phyloP scores from a whole-genome alignment of 2,888 invertebrate genomes.

The Lycia hirtaria region DNA sequence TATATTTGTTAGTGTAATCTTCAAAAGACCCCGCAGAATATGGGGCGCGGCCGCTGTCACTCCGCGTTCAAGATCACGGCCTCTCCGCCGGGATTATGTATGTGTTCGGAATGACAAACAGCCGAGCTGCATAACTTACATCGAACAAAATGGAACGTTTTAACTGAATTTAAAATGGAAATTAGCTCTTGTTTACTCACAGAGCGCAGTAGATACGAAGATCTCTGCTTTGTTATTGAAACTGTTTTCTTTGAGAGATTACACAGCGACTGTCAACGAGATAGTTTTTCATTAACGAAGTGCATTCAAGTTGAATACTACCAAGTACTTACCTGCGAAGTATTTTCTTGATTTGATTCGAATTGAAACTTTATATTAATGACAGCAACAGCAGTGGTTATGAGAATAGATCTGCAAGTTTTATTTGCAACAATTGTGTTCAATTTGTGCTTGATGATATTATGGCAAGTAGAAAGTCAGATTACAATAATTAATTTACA shows the following conservation, averaged over 20 bases:
- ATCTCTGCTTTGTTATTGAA: slow-evolving; percentile 39
- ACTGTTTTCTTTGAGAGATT: slow-evolving; percentile 28
- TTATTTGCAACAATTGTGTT: no score
- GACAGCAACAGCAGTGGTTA: no score
- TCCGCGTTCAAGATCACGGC: slow-evolving; percentile 73
- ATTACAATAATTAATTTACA: no score
- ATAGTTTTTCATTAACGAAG: slow-evolving; percentile 21
- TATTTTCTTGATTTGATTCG: not conserved
- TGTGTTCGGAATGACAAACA: slow-evolving; percentile 75
- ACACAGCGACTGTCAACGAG: slow-evolving; percentile 19
- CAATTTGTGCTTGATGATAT: no score
- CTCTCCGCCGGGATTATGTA: slow-evolving; percentile 70
- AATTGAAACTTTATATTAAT: slow-evolving; percentile 3
- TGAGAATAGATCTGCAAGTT: no score
- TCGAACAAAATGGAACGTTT: slow-evolving; percentile 59
- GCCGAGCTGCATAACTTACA: slow-evolving; percentile 61
- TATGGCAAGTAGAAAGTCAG: no score
- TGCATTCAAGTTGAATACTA: slow-evolving; percentile 9
- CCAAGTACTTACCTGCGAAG: not conserved
- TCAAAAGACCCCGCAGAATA: slow-evolving; percentile 54
- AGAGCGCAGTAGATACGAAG: slow-evolving; percentile 31
- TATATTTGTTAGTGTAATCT: not conserved
- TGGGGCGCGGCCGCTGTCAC: slow-evolving; percentile 59
- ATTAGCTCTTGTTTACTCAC: slow-evolving; percentile 52
- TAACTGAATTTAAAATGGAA: slow-evolving; percentile 62